Conservation (phyloP, 2,797 vertebrate genomes). For the Poecilia velifera region DNA sequence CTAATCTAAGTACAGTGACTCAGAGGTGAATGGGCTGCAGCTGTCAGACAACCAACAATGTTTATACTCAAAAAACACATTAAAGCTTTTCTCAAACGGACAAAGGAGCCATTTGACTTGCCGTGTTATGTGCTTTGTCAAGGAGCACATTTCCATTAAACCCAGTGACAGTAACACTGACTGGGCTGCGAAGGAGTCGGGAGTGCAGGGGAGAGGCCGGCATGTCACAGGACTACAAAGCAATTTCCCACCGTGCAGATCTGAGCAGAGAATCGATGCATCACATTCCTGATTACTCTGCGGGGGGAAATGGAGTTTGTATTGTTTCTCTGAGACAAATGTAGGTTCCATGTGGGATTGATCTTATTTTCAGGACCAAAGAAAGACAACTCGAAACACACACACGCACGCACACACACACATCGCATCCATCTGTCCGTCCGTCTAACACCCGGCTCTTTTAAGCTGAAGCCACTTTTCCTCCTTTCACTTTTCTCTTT, state of each 20-base stretch:
- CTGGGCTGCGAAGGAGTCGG: slow-evolving; percentile 46
- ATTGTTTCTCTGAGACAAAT: slow-evolving; percentile 82
- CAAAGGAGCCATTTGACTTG: slow-evolving; percentile 18
- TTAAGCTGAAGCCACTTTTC: slow-evolving; percentile 53
- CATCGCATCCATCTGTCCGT: slow-evolving; percentile 1
- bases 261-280: slow-evolving; percentile 73
- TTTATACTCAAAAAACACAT: slow-evolving; percentile 11
- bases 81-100: background rate
- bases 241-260: slow-evolving; percentile 77
- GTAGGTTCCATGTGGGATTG: slow-evolving; percentile 70
- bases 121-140: slow-evolving; percentile 32
- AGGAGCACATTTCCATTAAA: slow-evolving; percentile 62
- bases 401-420: slow-evolving; percentile 8
- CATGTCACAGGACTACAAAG: slow-evolving; percentile 70
- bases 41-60: slow-evolving; percentile 2
- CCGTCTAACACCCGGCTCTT: slow-evolving; percentile 24
- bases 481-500: slow-evolving; percentile 65
- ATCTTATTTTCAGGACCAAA: slow-evolving; percentile 68
- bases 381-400: slow-evolving; percentile 43
- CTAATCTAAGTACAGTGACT: background rate
- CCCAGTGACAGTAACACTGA: slow-evolving; percentile 52
- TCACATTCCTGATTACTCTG: slow-evolving; percentile 78
- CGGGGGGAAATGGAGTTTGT: slow-evolving; percentile 79
- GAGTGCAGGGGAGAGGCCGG: slow-evolving; percentile 37
- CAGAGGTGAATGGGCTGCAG: background rate